Conservation (phyloP, 2,888 invertebrate species). For the Orthonevra nobilis region DNA sequence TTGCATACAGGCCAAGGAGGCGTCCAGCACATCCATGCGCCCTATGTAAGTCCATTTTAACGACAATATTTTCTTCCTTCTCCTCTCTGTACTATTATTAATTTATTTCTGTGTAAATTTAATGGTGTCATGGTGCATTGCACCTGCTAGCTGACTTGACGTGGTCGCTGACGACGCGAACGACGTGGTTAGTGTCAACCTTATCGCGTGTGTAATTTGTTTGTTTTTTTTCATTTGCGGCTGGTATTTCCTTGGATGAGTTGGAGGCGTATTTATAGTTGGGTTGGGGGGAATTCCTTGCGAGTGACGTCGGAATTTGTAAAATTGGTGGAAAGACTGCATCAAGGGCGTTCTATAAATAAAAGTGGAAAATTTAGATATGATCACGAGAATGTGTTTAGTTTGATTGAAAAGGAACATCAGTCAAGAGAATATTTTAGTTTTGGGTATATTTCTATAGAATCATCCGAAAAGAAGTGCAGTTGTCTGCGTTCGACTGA, state of each 20-base stretch:
- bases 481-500: too few relatives aligned
- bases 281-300: conserved; percentile 27
- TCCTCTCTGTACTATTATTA: background rate
- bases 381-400: too few relatives aligned
- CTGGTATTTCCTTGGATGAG: conserved; percentile 13
- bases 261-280: conserved; percentile 22
- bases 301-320: conserved; percentile 7
- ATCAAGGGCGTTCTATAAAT: background rate
- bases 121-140: background rate
- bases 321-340: background rate
- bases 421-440: too few relatives aligned
- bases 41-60: conserved; percentile 86
- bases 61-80: background rate
- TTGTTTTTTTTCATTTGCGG: too few relatives aligned
- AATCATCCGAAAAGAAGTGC: too few relatives aligned
- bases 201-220: conserved; percentile 11
- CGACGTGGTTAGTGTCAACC: background rate
- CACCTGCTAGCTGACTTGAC: conserved; percentile 17
- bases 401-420: too few relatives aligned
- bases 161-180: background rate
- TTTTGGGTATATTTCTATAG: too few relatives aligned
- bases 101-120: background rate
- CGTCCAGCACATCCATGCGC: conserved; percentile 82
- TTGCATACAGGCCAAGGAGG: conserved; percentile 80
- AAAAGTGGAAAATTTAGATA: conserved; percentile 29